A percentile compares a stretch with the other conserved stretches of the same genome.
Evolutionary conservation across 2,113 vertebrate species (phyloP).

Genomic region (Pheucticus melanocephalus): DNA sequence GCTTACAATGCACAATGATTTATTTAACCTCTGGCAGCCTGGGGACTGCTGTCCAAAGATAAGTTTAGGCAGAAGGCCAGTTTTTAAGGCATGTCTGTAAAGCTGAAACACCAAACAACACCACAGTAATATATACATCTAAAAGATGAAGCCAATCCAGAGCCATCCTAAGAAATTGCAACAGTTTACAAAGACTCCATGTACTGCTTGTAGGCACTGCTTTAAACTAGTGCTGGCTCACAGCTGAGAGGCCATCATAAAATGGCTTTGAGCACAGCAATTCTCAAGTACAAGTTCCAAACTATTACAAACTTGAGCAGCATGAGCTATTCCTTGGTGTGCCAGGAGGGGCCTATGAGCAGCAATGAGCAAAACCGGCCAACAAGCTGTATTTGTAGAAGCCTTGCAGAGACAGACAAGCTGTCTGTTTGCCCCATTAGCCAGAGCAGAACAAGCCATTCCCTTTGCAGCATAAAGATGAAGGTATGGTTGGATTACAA

Average conservation of each 20-base stretch:
- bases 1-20: not conserved
- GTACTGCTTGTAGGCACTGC: not conserved
- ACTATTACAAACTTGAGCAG: not conserved
- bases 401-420: not conserved
- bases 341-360: not conserved
- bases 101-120: not conserved
- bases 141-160: not conserved
- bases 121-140: not conserved
- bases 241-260: not conserved
- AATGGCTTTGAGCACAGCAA: not conserved
- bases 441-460: not conserved
- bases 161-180: not conserved
- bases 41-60: not conserved
- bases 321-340: not conserved
- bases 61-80: not conserved
- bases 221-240: not conserved
- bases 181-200: not conserved
- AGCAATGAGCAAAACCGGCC: not conserved
- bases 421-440: fast-evolving
- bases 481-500: not conserved
- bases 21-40: not conserved
- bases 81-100: not conserved
- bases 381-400: not conserved
- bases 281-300: not conserved
- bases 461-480: not conserved